These are phyloP conservation scores for Istiophorus platypterus DNA, from an alignment of 2,113 vertebrate genomes.

Conservation along the genomic window DNA sequence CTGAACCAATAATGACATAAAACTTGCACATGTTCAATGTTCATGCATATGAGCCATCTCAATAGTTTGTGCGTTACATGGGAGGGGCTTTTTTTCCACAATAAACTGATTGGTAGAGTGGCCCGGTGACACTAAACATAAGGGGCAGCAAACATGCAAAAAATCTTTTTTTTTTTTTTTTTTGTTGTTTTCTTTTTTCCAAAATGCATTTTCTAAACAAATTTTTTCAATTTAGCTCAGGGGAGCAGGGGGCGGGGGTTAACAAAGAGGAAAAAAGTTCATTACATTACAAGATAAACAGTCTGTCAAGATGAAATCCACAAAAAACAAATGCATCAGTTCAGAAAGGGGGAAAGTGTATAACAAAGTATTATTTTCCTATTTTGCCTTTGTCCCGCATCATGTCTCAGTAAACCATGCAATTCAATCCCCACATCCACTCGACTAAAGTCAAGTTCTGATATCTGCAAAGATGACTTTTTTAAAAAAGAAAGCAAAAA, in stretches of 20 bases:
- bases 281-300: constrained; percentile 67
- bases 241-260: neutral
- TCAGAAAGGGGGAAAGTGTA: constrained; percentile 56
- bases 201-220: constrained; percentile 64
- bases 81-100: constrained; percentile 5
- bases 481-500: constrained; percentile 57
- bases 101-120: constrained; percentile 58
- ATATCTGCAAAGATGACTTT: constrained; percentile 53
- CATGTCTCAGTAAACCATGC: constrained; percentile 64
- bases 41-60: constrained; percentile 70
- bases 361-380: constrained; percentile 67
- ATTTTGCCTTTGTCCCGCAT: constrained; percentile 55
- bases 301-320: constrained; percentile 60
- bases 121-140: constrained; percentile 63
- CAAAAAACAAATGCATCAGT: constrained; percentile 58
- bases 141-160: constrained; percentile 76
- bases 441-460: constrained; percentile 52
- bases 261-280: constrained; percentile 38
- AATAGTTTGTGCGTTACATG: constrained; percentile 54
- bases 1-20: constrained; percentile 47
- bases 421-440: constrained; percentile 60
- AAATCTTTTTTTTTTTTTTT: constrained; percentile 33
- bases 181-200: constrained; percentile 34
- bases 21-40: constrained; percentile 69
- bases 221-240: constrained; percentile 55